Conservation (phyloP, 2,797 vertebrate species). For the Mormyrus hasselquistii region DNA sequence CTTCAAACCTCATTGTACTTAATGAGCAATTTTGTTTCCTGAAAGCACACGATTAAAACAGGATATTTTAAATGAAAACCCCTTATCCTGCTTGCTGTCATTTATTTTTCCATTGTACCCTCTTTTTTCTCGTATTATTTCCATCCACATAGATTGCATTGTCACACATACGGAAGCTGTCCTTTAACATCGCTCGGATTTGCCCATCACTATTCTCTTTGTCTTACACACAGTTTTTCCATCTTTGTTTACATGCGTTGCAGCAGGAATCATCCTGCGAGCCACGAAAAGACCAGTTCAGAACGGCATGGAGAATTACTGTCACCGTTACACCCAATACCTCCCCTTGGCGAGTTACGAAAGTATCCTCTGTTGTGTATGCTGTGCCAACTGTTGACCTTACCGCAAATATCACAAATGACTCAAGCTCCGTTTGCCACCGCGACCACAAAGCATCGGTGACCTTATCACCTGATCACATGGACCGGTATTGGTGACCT, state of each 20-base stretch:
- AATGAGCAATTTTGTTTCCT: background rate
- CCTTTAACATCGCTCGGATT: background rate
- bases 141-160: background rate
- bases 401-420: conserved; percentile 6
- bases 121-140: background rate
- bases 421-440: background rate
- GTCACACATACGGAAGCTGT: background rate
- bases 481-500: background rate
- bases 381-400: conserved; percentile 1
- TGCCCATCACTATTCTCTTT: background rate
- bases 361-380: background rate
- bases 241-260: background rate
- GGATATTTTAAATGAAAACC: background rate
- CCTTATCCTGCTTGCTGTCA: background rate
- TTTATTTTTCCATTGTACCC: background rate
- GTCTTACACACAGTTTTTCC: background rate
- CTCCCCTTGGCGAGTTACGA: background rate
- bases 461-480: conserved; percentile 11
- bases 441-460: background rate
- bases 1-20: background rate
- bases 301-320: background rate
- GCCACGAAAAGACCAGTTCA: background rate
- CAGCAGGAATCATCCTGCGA: background rate
- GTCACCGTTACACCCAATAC: background rate
- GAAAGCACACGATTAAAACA: background rate